These are phyloP conservation scores for Paracentrotus lividus DNA, from an alignment of 53 echinoderm and acorn worm genomes.

Conservation along the genomic window DNA sequence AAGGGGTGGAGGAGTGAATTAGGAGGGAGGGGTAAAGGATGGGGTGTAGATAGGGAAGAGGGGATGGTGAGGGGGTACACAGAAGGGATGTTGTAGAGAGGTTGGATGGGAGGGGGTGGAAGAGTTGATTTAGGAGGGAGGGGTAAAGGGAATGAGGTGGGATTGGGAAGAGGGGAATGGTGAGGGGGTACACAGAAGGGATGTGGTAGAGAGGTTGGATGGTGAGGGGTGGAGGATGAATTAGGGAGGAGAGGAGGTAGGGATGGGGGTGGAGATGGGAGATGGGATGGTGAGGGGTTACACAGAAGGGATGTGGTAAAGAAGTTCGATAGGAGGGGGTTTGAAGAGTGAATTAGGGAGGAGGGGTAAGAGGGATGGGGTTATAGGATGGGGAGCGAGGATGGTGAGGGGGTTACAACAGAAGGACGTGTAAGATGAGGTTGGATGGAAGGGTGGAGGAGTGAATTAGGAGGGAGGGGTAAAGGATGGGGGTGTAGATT, in stretches of 20 bases:
- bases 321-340: too few species aligned
- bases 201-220: too few species aligned
- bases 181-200: neutral
- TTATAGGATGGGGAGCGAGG: too few species aligned
- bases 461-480: constrained; percentile 15
- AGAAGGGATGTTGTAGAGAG: too few species aligned
- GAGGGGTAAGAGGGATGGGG: too few species aligned
- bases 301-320: too few species aligned
- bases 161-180: neutral
- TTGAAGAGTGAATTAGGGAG: too few species aligned
- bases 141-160: neutral
- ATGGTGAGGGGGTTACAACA: neutral
- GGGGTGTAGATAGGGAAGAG: neutral
- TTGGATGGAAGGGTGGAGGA: constrained; percentile 11
- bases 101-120: neutral
- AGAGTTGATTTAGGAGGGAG: neutral
- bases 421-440: too few species aligned
- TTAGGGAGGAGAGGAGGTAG: neutral
- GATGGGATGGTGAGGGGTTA: neutral
- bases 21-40: neutral
- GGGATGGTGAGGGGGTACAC: neutral
- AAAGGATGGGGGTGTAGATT: too few species aligned
- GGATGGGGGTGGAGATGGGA: neutral
- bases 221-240: neutral
- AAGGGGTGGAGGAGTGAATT: too few species aligned